Base-by-base conservation (phyloP, 2,113 vertebrate genomes). In the Lates calcarifer region DNA sequence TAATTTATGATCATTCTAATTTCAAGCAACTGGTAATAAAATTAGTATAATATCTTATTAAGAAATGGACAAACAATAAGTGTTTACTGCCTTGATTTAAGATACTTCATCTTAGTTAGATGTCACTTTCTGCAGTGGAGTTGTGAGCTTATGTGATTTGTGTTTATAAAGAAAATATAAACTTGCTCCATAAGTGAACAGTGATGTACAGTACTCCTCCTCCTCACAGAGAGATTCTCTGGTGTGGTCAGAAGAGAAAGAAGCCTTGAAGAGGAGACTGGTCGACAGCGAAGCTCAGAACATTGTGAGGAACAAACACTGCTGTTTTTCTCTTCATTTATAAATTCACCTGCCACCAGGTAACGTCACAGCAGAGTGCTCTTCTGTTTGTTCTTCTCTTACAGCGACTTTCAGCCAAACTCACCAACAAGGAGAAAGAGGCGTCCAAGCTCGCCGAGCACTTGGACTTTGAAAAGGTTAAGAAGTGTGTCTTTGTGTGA, bases 391-490 rank as follows among this genome's bases (percentile, higher is more conserved):
- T 55, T 45, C n/a, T 73, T 79, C 28, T 88, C 70, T 91, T 87
- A 0, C 86, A 99, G 98, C 91, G 94, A 87, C 95, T 99, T 86
- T 49, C 94, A 51, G 55, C 95, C 88, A 94, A 91, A 79, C 94
- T 98, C 74, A 94, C 93, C 77, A 95, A 94, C 80, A 97, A 93
- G 74, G 96, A 98, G 79, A 95, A 96, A 55, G 96, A 97, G 71
- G 87, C 94, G 0, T 95, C 93, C 2, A 91, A 93, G 68, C 96
- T 98, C 0, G 68, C 93, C 0, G 55, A 94, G 81, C 93, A 96
- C 62, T 87, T 98, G 86, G 94, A 96, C 26, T 91, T 95, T 64
- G 97, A 98, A 91, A 98, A 97, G 96, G 88, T 81, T 2, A 58
- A 24, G 31, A 33, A 35, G 4, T 61, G 31, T 33, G 14, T 22